Conservation (phyloP, 2,113 vertebrate species). For the Pithys albifrons region DNA sequence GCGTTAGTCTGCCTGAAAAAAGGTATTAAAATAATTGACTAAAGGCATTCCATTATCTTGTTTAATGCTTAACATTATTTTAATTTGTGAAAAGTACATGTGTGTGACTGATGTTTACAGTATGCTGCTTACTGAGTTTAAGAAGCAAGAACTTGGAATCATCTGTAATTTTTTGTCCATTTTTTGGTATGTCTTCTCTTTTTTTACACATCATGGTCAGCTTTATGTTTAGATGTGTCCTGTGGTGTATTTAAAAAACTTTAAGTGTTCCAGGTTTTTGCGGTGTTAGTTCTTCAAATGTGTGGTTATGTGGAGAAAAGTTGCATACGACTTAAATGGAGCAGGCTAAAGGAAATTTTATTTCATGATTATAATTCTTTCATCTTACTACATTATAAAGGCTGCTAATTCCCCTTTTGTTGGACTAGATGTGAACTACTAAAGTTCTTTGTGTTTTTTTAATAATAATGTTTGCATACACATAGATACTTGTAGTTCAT, state of each 20-base stretch:
- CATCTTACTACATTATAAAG: background rate
- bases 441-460: background rate
- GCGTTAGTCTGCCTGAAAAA: background rate
- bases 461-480: background rate
- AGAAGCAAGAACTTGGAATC: background rate
- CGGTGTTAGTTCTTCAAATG: background rate
- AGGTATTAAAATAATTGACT: background rate
- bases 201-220: background rate
- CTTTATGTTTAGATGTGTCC: background rate
- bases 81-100: background rate
- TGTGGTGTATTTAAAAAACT: background rate
- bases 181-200: background rate
- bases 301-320: background rate
- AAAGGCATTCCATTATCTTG: background rate
- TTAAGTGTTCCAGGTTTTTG: background rate
- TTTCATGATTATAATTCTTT: background rate
- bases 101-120: background rate
- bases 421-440: background rate
- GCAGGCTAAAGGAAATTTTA: background rate
- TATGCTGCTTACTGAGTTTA: background rate
- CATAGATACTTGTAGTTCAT: background rate
- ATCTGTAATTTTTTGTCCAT: background rate
- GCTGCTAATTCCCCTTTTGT: slow-evolving; percentile 37
- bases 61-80: background rate
- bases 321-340: slow-evolving; percentile 39